Evolutionary conservation across 2,888 invertebrate genomes (phyloP), one percentile per base, ranked within the genome.

Genomic region (Melieria picta): DNA sequence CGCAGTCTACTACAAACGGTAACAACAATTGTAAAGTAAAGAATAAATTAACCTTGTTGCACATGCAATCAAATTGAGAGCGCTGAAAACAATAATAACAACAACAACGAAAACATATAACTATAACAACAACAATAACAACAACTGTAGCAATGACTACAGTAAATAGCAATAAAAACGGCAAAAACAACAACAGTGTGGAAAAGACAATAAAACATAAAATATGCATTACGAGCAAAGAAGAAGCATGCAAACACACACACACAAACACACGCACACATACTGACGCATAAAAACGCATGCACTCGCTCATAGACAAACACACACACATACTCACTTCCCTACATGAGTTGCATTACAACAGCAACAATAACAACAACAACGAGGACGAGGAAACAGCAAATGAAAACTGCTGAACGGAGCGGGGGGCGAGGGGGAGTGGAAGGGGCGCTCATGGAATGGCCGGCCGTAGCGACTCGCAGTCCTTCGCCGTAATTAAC

Each of bases 31-130:
- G 10, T 11, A 11, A 50, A 50, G n/a, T 11, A 50, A 50, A 11
- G n/a, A 50, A 50, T 50, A 50, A 50, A 50, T 50, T 50, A 50
- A 50, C 52, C 52, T 50, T n/a, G 52, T 50, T 50, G n/a, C 52
- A 50, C 52, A 50, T 50, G 52, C 52, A 50, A 50, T 50, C 13
- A 7, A 63, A 47, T 10, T n/a, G 47, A 13, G 13, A 45, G 7
- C 16, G 48, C 63, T 16, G 16, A 16, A 16, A 16, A 16, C 16
- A 16, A 16, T 16, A 10, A 63, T 4, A 50, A 50, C 11, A 63
- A 63, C 1, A 5, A 47, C 45, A 43, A 10, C 46, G 47, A 63
- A 47, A 46, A 46, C 47, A 46, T 9, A 47, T 46, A 63, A 10
- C 48, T 46, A 10, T 3, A 61, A 61, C 61, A 42, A 61, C 42